Conservation (phyloP, 2,113 vertebrate species). For the Dromiciops gliroides region DNA sequence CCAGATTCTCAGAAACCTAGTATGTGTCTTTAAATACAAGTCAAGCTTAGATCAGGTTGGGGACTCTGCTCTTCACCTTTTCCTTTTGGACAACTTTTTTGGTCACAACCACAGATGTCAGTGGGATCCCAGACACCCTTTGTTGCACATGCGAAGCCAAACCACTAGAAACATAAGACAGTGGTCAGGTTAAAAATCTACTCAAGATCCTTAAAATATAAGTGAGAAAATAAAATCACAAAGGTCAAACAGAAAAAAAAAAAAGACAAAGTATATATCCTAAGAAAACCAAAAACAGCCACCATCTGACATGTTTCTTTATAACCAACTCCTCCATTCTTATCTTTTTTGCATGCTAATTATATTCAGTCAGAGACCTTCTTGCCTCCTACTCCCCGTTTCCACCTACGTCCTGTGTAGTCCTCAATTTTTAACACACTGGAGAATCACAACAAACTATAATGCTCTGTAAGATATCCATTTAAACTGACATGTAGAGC, state of each 20-base stretch:
- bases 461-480: too few species aligned
- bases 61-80: too few species aligned
- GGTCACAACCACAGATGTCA: too few species aligned
- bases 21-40: too few species aligned
- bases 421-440: neutral
- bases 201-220: neutral
- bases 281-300: neutral
- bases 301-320: neutral
- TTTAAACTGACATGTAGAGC: too few species aligned
- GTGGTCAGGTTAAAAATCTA: neutral
- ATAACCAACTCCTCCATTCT: neutral
- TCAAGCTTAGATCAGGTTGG: too few species aligned
- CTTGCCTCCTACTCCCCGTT: neutral
- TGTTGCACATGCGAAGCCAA: too few species aligned
- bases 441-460: too few species aligned
- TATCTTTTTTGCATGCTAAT: neutral
- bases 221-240: neutral
- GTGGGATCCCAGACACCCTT: too few species aligned
- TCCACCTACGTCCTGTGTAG: neutral
- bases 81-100: too few species aligned
- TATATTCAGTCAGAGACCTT: neutral
- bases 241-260: neutral
- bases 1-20: too few species aligned
- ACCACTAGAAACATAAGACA: too few species aligned
- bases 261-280: neutral